These are phyloP conservation scores for Glaucomys volans DNA, from an alignment of 2,113 vertebrate genomes.

Conservation along the genomic window DNA sequence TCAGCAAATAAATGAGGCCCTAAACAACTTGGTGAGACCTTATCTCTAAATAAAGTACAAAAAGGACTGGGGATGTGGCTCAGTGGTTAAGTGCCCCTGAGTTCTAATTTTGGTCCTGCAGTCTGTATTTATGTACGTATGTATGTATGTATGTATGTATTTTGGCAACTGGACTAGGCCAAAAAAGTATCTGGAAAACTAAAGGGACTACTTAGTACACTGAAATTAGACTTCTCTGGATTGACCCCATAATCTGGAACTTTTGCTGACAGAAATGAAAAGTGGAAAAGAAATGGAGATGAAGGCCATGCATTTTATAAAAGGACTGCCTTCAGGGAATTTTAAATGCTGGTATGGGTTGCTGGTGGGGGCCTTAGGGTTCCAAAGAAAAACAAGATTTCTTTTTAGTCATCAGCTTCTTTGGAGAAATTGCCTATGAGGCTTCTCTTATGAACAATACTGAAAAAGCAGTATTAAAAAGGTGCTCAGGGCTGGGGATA, in stretches of 20 bases:
- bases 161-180: neutral
- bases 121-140: neutral
- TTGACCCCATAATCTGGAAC: neutral
- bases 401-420: constrained; percentile 11
- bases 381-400: constrained; percentile 24
- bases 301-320: constrained; percentile 25
- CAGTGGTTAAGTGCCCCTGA: no score
- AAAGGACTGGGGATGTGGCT: no score
- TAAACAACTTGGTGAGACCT: no score
- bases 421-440: neutral
- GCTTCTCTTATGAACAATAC: neutral
- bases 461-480: neutral
- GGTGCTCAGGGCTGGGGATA: no score
- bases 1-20: no score
- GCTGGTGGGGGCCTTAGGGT: neutral
- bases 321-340: neutral
- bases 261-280: constrained; percentile 34
- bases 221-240: constrained; percentile 3
- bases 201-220: neutral
- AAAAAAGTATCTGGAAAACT: constrained; percentile 9
- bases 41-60: no score
- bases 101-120: neutral
- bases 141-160: neutral
- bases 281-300: neutral
- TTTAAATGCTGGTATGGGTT: neutral